Evolutionary conservation across 2,888 invertebrate species (phyloP).

Genomic region (Aproaerema taeniolella): DNA sequence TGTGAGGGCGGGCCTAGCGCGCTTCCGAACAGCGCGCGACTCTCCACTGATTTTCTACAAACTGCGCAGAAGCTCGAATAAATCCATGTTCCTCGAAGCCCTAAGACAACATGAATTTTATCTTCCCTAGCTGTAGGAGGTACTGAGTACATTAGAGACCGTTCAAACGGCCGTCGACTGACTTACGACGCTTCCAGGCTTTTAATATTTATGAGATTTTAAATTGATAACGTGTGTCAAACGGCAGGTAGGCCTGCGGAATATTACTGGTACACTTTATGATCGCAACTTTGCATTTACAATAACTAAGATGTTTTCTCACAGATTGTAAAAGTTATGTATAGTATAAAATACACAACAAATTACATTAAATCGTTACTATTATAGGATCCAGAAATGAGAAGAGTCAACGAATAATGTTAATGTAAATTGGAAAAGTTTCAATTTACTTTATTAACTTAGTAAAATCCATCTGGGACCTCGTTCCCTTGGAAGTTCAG

Average conservation of each 20-base stretch:
- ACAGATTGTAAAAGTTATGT: no score
- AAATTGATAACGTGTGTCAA: slow-evolving; percentile 19
- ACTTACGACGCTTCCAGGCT: slow-evolving; percentile 17
- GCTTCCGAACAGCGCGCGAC: slow-evolving; percentile 29
- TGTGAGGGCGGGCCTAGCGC: slow-evolving; percentile 45
- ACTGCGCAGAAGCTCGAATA: slow-evolving; percentile 37
- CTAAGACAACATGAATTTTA: slow-evolving; percentile 36
- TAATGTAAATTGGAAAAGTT: no score
- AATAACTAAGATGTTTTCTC: no score
- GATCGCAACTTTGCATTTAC: no score
- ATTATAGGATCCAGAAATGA: no score
- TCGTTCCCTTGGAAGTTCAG: no score
- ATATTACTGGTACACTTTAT: background rate
- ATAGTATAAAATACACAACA: no score
- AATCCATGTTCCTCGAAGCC: slow-evolving; percentile 38
- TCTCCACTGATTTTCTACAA: slow-evolving; percentile 25
- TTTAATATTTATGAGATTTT: slow-evolving; percentile 26
- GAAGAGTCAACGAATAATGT: no score
- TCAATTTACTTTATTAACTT: no score
- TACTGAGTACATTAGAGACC: slow-evolving; percentile 17
- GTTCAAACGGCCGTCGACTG: slow-evolving; percentile 15
- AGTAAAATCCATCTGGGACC: no score
- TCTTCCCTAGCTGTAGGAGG: slow-evolving; percentile 22
- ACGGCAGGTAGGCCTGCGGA: slow-evolving; percentile 10
- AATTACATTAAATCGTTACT: no score